Base-by-base conservation (phyloP, 1,140 invertebrate species). In the Schlechtendalia chinensis region DNA sequence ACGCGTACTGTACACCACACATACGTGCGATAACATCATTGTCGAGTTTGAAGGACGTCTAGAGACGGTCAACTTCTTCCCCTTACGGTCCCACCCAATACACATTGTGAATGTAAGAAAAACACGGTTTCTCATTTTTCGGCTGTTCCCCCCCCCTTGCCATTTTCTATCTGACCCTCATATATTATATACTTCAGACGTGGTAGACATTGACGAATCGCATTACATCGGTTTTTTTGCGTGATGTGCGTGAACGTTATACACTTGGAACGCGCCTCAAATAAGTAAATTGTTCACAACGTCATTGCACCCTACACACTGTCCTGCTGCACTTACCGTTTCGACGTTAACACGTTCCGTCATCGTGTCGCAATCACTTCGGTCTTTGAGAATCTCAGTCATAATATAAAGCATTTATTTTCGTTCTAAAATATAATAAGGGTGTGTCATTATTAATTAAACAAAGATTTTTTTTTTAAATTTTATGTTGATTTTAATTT, bases 161-260 rank as follows among this genome's bases (percentile, higher is more conserved):
- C 32, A 8, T 39, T 8, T 39, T 39, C 3, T 8, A 8, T 8
- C 3, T 39, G 32, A 39, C 32, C 32, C 32, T 39, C 8, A 39
- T 8, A 4, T 39, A 39, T 39, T 39, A 39, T 39, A 8, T 39
- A 45, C 17, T 39, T 17, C 8, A 1, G 6, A 0, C 24, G 16
- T 4, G 47, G 17, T 19, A 16, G 72, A 75, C 72, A 16, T 75
- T 75, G 72, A 75, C 53, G 72, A 75, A 75, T 75, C 29, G 29
- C 54, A 58, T 12, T 19, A 0, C 53, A 39, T 39, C 29, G 72
- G 65, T n/a, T 65, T 39, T 65, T 22, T 5, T 32, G 32, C 12
- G 12, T 16, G 19, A 22, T 32, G n/a, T 45, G 32, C 65, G 65
- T 5, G 65, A 67, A 67, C n/a, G n/a, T n/a, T n/a, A n/a, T n/a